A percentile compares a stretch with the other conserved stretches of the same genome.
Conservation (phyloP, 2,113 vertebrate genomes). For the Oryzias woworae region DNA sequence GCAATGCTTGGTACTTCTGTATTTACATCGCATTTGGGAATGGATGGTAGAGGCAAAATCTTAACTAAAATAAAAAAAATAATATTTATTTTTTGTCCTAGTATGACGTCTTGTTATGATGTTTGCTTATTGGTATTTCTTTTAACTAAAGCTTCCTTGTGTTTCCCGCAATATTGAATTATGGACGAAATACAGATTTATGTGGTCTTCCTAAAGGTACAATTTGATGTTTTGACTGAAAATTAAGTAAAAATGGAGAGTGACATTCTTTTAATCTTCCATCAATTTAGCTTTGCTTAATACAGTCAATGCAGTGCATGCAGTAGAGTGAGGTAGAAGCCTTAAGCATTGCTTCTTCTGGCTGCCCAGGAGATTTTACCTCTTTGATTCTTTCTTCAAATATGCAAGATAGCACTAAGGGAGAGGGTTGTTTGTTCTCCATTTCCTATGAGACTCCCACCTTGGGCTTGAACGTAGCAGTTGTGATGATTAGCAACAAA, state of each 20-base stretch:
- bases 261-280: slow-evolving; percentile 14
- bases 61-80: too few relatives aligned
- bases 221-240: slow-evolving; percentile 18
- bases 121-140: too few relatives aligned
- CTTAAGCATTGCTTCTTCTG: slow-evolving; percentile 55
- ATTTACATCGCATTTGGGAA: too few relatives aligned
- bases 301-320: slow-evolving; percentile 46
- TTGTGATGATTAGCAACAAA: slow-evolving; percentile 77
- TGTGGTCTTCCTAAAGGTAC: slow-evolving; percentile 3
- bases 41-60: too few relatives aligned
- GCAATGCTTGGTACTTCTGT: too few relatives aligned
- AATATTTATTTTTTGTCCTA: too few relatives aligned
- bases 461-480: slow-evolving; percentile 75
- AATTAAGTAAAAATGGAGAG: slow-evolving; percentile 23
- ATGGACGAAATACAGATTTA: neutral
- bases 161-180: neutral
- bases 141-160: too few relatives aligned
- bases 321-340: slow-evolving; percentile 39
- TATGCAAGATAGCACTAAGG: slow-evolving; percentile 66
- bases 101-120: too few relatives aligned
- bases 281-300: slow-evolving; percentile 38
- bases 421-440: slow-evolving; percentile 76
- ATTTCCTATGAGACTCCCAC: slow-evolving; percentile 79
- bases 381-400: slow-evolving; percentile 79
- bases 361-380: slow-evolving; percentile 67